Evolutionary conservation across 2,797 vertebrate genomes (phyloP), one percentile per base, ranked within the genome.

Genomic region (Petrocephalus schoutedeni): DNA sequence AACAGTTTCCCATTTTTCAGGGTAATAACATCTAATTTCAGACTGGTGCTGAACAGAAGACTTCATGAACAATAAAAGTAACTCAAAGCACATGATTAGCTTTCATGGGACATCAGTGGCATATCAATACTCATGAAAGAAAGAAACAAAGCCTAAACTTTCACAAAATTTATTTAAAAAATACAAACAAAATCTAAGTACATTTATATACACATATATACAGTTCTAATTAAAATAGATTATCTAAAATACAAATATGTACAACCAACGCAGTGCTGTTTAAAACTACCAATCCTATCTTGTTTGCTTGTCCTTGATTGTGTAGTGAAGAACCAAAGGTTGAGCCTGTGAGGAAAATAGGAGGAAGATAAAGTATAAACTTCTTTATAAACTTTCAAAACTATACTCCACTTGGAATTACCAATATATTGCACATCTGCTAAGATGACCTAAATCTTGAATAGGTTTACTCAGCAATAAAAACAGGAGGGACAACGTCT

Each of bases 261-360:
- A 96, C 96, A 96, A 91, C 91, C 91, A 89, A 59, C 49, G 16
- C 53, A 32, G 21, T 54, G 54, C 53, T 19, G 23, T 58, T 74
- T 88, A 56, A 91, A 89, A 88, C 28, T 88, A 82, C 87, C 2
- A 85, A 58, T 92, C 91, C 93, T 96, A 96, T 96, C 96, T 95
- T 90, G 82, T 92, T 88, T 95, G 89, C 94, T 98, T 99, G 95
- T 99, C 98, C 93, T 98, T 99, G 93, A 98, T 96, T 92, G 96
- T 97, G 95, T 98, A 99, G 92, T 98, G 97, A 89, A 99, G 97
- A 88, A 98, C 96, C 93, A 99, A 93, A 0, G 98, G 98, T 0
- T 98, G 97, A 0, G 98, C 97, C 98, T 99, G 36, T 1, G 21
- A 41, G 36, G 16, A 85, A 41, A 88, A 71, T n/a, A 58, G 16